Conservation (phyloP, 37 sponge, comb jelly and placozoan genomes). For the Diacarnus erythraeanus region DNA sequence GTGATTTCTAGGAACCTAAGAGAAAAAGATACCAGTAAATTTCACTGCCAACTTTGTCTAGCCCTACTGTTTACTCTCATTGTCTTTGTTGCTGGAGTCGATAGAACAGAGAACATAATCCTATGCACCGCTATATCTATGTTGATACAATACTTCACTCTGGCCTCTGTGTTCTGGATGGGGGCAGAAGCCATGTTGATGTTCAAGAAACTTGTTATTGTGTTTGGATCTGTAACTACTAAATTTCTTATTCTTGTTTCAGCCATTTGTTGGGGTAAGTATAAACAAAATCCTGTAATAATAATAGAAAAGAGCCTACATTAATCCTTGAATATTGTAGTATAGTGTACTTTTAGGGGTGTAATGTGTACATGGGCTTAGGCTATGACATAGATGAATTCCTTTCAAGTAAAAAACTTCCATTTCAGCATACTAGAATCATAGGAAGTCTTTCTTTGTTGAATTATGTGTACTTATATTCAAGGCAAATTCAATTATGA, state of each 20-base stretch:
- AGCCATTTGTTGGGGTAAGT: conserved; percentile 62
- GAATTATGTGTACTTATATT: no score
- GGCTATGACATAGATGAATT: no score
- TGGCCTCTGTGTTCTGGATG: conserved; percentile 58
- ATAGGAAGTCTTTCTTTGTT: no score
- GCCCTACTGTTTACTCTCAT: conserved; percentile 42
- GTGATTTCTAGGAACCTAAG: conserved; percentile 36
- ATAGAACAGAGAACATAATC: conserved; percentile 21
- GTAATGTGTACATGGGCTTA: no score
- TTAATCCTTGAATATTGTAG: no score
- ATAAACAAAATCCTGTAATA: not conserved
- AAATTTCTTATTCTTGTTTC: conserved; percentile 27
- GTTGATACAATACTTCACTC: conserved; percentile 46
- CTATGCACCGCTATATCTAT: conserved; percentile 41
- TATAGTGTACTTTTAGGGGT: no score
- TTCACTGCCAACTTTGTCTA: conserved; percentile 49
- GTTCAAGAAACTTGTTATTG: conserved; percentile 51
- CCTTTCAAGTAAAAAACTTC: no score
- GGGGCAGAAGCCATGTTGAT: conserved; percentile 63
- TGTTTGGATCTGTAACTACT: conserved; percentile 29
- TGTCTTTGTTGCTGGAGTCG: conserved; percentile 47
- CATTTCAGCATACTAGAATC: no score
- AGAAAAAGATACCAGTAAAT: conserved; percentile 34
- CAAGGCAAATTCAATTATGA: no score
- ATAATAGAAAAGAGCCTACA: no score